Base-by-base conservation (phyloP, 2,888 invertebrate genomes). In the Blera fallax region DNA sequence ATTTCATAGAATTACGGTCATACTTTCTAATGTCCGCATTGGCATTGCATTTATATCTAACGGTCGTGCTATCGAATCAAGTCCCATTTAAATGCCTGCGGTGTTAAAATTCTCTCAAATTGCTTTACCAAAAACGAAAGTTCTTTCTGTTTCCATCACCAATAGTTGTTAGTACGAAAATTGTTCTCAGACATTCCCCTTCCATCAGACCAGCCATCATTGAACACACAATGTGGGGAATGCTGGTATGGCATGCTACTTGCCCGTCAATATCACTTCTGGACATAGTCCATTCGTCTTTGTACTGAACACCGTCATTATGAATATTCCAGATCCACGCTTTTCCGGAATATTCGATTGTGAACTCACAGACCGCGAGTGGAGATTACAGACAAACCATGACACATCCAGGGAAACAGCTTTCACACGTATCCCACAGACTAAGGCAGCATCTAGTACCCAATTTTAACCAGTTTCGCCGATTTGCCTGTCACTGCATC, bases 381-480 rank as follows among this genome's bases (percentile, higher is more conserved):
- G 48, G 29, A 67, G 64, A 64, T 48, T 32, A 18, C 7, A 11
- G 32, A 14, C 7, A 60, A 21, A 34, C 32, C 37, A 34, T n/a
- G 27, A 45, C 32, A 32, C 52, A 50, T 24, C n/a, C 37, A 58
- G 65, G 56, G n/a, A 78, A n/a, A n/a, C 69, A 52, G 69, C 52
- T 77, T 77, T 77, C 69, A 77, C 60, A 69, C 40, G 32, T 24
- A 76, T 76, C 56, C 74, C 32, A 67, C n/a, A 60, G 58, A 67
- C 58, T 50, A 29, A 14, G 45, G 7, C 10, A 10, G 27, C 24
- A 11, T 14, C 11, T 43, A 27, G 54, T 32, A 70, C 78, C 62
- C 45, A 72, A 64, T 64, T 78, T 56, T 21, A 78, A 78, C 78
- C 78, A 78, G 78, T 78, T 78, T 64, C 58, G 16, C 50, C 43